A percentile compares a stretch with the other conserved stretches of the same genome.
Conservation (phyloP, 2,888 invertebrate species). For the Diaphora mendica region DNA sequence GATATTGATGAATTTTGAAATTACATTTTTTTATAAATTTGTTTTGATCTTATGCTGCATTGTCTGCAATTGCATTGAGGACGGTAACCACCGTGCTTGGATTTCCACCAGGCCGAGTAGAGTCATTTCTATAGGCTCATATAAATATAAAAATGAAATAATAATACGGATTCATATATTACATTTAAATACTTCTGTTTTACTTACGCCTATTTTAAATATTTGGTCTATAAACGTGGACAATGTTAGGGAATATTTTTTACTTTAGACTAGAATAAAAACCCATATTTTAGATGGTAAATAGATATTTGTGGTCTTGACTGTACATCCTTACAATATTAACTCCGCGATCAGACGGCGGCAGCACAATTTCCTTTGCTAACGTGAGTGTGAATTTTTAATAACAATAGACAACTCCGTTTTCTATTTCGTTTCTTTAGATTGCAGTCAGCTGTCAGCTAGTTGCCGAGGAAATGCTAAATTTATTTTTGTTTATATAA, state of each 20-base stretch:
- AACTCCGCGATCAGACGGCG: conserved; percentile 39
- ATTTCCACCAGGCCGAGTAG: too few relatives aligned
- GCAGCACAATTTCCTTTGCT: conserved; percentile 15
- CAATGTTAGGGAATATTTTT: too few relatives aligned
- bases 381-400: conserved; percentile 26
- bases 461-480: not conserved
- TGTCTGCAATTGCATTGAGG: too few relatives aligned
- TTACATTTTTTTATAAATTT: too few relatives aligned
- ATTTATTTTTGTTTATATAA: not conserved
- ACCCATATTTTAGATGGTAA: not conserved
- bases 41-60: too few relatives aligned
- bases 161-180: not conserved
- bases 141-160: too few relatives aligned
- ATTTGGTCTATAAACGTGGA: not conserved
- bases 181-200: not conserved
- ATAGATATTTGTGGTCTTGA: not conserved
- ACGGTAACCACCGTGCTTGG: too few relatives aligned
- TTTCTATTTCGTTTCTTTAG: conserved; percentile 2
- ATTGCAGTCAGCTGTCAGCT: not conserved
- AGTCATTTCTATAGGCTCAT: too few relatives aligned
- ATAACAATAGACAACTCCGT: conserved; percentile 5
- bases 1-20: too few relatives aligned
- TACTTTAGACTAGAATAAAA: not conserved
- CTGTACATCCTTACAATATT: conserved; percentile 36
- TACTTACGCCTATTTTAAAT: not conserved